These are phyloP conservation scores for Ophiodon elongatus DNA, from an alignment of 2,113 vertebrate species.

Conservation along the genomic window DNA sequence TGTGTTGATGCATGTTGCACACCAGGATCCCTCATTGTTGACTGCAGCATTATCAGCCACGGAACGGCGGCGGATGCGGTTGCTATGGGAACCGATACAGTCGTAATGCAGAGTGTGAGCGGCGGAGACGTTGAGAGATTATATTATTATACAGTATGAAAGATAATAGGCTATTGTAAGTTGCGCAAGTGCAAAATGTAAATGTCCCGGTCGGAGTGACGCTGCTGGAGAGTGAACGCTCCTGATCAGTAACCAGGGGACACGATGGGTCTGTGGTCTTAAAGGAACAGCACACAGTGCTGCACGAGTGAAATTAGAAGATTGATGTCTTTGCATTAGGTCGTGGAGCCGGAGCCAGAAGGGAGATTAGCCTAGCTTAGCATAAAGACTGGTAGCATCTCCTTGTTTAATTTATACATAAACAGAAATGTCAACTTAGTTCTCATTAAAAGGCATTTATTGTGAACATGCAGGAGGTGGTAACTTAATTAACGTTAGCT, in stretches of 20 bases:
- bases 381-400: not conserved
- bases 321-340: not conserved
- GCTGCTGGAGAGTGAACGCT: not conserved
- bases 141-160: conserved; percentile 32
- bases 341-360: not conserved
- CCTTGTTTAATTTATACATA: not conserved
- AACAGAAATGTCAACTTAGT: not conserved
- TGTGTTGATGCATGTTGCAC: not conserved
- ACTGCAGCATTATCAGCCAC: conserved; percentile 38
- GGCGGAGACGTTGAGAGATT: conserved; percentile 12
- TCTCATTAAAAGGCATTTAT: not conserved
- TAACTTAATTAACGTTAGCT: not conserved
- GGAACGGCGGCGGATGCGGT: conserved; percentile 48
- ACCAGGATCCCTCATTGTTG: conserved; percentile 25
- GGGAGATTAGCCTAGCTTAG: not conserved
- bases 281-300: not conserved
- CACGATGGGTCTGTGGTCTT: not conserved
- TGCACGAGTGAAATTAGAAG: not conserved
- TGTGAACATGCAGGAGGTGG: not conserved
- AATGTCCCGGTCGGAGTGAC: conserved; percentile 2
- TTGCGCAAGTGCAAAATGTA: conserved; percentile 16
- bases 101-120: conserved; percentile 43
- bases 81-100: conserved; percentile 71
- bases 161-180: conserved; percentile 16
- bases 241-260: too few species aligned